These are phyloP conservation scores for Anastrepha obliqua DNA, from an alignment of 1,140 invertebrate species.

Conservation along the genomic window DNA sequence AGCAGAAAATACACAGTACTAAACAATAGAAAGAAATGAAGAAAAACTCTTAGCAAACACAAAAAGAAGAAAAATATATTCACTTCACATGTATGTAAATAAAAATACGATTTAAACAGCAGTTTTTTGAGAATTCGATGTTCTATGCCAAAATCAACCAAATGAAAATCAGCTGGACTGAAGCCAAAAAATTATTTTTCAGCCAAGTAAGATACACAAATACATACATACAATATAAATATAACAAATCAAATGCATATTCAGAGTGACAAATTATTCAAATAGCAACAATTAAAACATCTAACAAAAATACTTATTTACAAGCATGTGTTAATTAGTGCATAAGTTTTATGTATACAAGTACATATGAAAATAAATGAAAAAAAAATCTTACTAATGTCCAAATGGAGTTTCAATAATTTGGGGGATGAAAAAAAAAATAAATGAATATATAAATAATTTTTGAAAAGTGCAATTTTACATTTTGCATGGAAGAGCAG, in stretches of 20 bases:
- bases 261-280: neutral
- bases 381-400: too few relatives aligned
- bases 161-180: conserved; percentile 28
- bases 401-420: too few relatives aligned
- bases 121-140: neutral
- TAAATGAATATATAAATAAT: neutral
- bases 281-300: neutral
- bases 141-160: neutral
- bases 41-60: too few relatives aligned
- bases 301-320: neutral
- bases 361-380: neutral
- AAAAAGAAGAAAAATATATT: too few relatives aligned
- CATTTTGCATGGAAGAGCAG: too few relatives aligned
- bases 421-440: neutral
- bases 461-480: too few relatives aligned
- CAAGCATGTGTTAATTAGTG: neutral
- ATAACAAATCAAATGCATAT: neutral
- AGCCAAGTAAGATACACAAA: neutral
- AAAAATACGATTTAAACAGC: neutral
- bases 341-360: conserved; percentile 8
- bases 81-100: neutral
- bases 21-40: too few relatives aligned
- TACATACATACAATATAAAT: neutral
- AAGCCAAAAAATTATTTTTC: neutral
- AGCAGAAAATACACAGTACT: too few relatives aligned